A percentile compares a stretch with the other conserved stretches of the same genome.
Evolutionary conservation across 1,140 invertebrate species (phyloP).

Genomic region (Musca domestica): DNA sequence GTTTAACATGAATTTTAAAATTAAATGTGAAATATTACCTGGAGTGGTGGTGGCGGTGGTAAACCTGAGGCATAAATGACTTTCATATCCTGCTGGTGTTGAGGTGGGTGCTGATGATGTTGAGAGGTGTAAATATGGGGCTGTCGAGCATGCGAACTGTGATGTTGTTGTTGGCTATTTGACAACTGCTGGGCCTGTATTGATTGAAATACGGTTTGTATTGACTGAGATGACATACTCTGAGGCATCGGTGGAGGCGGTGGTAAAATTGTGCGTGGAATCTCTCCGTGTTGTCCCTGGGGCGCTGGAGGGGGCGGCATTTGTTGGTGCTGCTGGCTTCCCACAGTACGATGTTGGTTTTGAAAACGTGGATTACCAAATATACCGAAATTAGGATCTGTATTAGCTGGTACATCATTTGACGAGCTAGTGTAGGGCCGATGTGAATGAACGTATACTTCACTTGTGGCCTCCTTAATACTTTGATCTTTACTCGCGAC

Average conservation of each 20-base stretch:
- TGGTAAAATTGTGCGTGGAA: neutral
- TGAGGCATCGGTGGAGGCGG: conserved; percentile 10
- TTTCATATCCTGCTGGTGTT: conserved; percentile 38
- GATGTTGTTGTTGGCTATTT: conserved; percentile 33
- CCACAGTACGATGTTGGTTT: neutral
- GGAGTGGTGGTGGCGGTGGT: conserved; percentile 47
- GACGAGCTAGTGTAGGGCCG: neutral
- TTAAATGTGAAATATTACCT: conserved; percentile 33
- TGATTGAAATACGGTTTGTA: conserved; percentile 18
- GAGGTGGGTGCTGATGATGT: conserved; percentile 27
- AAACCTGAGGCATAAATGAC: conserved; percentile 39
- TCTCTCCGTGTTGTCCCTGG: neutral
- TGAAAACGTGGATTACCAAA: conserved; percentile 11
- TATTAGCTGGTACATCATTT: neutral
- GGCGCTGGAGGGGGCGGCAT: conserved; percentile 9
- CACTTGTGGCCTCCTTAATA: neutral
- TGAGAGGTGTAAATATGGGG: conserved; percentile 31
- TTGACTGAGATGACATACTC: neutral
- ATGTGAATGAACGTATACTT: conserved; percentile 5
- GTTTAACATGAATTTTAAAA: too few relatives aligned
- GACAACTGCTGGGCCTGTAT: conserved; percentile 20
- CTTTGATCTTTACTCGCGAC: neutral
- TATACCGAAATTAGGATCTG: neutral
- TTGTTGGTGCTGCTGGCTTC: conserved; percentile 5
- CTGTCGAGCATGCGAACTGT: neutral